These are phyloP conservation scores for Hypomecis punctinalis DNA, from an alignment of 2,888 invertebrate genomes.

Conservation along the genomic window DNA sequence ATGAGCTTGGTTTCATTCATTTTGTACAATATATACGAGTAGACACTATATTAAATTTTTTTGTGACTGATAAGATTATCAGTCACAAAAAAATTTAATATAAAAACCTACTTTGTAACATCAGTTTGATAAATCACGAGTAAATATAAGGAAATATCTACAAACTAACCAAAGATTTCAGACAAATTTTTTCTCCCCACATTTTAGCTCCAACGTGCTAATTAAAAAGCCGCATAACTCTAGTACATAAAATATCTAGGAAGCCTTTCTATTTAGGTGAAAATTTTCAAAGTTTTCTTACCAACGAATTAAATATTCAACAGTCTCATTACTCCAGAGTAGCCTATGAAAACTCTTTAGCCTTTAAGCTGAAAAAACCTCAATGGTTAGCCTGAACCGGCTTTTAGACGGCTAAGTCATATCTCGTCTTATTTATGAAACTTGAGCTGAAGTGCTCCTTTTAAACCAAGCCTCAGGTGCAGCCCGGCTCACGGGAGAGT, in stretches of 20 bases:
- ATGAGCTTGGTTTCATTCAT: too few relatives aligned
- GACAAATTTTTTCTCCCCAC: too few relatives aligned
- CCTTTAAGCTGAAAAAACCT: slow-evolving; percentile 30
- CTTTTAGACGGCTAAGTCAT: slow-evolving; percentile 40
- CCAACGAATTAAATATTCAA: slow-evolving; percentile 32
- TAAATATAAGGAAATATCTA: too few relatives aligned
- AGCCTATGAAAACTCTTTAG: slow-evolving; percentile 25
- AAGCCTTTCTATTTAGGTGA: not conserved
- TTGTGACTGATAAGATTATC: too few relatives aligned
- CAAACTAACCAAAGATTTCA: too few relatives aligned
- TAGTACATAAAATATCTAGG: not conserved
- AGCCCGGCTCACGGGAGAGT: slow-evolving; percentile 40
- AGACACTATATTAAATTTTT: too few relatives aligned
- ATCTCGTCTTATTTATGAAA: slow-evolving; percentile 53
- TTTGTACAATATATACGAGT: too few relatives aligned
- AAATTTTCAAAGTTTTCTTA: slow-evolving; percentile 7
- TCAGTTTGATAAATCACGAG: too few relatives aligned
- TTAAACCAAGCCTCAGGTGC: slow-evolving; percentile 57
- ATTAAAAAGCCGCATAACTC: not conserved
- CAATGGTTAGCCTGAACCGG: slow-evolving; percentile 23
- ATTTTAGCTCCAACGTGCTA: too few relatives aligned
- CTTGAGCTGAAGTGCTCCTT: slow-evolving; percentile 50
- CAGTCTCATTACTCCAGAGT: slow-evolving; percentile 29
- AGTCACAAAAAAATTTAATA: too few relatives aligned
- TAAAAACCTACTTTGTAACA: too few relatives aligned